Evolutionary conservation across 2,888 invertebrate genomes (phyloP), one percentile per base, ranked within the genome.

Genomic region (Lepidocyrtoides sp.): DNA sequence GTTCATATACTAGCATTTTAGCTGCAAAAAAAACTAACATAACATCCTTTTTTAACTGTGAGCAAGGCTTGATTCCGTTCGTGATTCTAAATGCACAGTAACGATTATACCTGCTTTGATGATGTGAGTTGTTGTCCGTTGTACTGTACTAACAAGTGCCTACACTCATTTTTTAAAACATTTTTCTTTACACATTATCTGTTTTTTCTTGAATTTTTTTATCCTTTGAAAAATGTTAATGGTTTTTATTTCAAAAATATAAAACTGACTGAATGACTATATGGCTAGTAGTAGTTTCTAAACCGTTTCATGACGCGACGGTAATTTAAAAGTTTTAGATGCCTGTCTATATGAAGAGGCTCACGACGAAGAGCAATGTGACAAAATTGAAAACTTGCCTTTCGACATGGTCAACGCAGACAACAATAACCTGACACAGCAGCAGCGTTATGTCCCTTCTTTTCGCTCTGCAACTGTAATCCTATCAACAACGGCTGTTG

Each of bases 401-500:
- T 91, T 91, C 44, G 91, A 87, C 91, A 91, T 83, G 91, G 91
- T 91, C 91, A 91, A 83, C 66, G 17, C 44, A 57, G n/a, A 32
- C 77, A 79, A 54, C 77, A 79, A 72, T 72, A 54, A 32, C 51
- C 2, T 41, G 51, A 29, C 72, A 29, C 29, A 75, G 77, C 36
- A 20, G 41, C 54, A 60, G 32, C 29, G 41, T 86, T 86, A 91
- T 57, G 91, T 91, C 69, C 86, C 91, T 36, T 91, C 86, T 91
- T 91, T 63, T 81, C 32, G 77, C 54, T 54, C 77, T 29, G 54
- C 54, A 79, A 79, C 77, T 79, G 51, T 79, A 79, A 51, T 79
- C 29, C 51, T 26, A 32, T 79, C 77, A 79, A 54, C 77, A 79
- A 54, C 77, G 77, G 77, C 54, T 51, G 82, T 63, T 36, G 48